Evolutionary conservation across 2,888 invertebrate species (phyloP), one percentile per base, ranked within the genome.

Genomic region (Coenonympha arcania): DNA sequence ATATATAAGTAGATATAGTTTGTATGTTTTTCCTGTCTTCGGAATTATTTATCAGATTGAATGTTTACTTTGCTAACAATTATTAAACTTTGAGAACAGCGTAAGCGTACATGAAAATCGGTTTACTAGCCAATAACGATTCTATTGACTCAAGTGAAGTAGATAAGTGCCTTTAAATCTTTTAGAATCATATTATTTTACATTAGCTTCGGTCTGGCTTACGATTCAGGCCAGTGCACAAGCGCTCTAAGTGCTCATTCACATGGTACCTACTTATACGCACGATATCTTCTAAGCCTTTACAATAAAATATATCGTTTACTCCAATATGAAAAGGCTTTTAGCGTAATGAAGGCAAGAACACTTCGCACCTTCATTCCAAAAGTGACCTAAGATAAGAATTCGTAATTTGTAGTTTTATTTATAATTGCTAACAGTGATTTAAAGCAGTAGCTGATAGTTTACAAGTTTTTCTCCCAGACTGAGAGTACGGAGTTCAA

Each of bases 291-390:
- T 8, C 22, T 24, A 15, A 24, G 22, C 22, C 9, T 16, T 3
- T 8, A 13, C 20, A 22, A 24, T 39, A 39, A 39, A 24, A 39
- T 39, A 24, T 39, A 39, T 39, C 24, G 39, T 2, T 13, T 15
- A 22, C 22, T 39, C 22, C 24, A 9, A 39, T 39, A 39, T 39
- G 39, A 39, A 39, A 39, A 39, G 39, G 39, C 39, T 39, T 39
- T 39, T 15, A 39, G 39, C 24, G 9, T 39, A 39, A 39, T 39
- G 39, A 39, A 39, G 22, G 39, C 22, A 22, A 39, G 36, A 39
- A 39, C 9, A 15, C 39, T 24, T 39, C 15, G 15, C n/a, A 11
- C 24, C 1, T 24, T 22, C 9, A 3, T 9, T 9, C 2, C 11
- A 5, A 39, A 39, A 24, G 39, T 15, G 24, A 9, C 24, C 22